Evolutionary conservation across 1,140 invertebrate genomes (phyloP), one percentile per base, ranked within the genome.

Genomic region (Drosophila guanche): DNA sequence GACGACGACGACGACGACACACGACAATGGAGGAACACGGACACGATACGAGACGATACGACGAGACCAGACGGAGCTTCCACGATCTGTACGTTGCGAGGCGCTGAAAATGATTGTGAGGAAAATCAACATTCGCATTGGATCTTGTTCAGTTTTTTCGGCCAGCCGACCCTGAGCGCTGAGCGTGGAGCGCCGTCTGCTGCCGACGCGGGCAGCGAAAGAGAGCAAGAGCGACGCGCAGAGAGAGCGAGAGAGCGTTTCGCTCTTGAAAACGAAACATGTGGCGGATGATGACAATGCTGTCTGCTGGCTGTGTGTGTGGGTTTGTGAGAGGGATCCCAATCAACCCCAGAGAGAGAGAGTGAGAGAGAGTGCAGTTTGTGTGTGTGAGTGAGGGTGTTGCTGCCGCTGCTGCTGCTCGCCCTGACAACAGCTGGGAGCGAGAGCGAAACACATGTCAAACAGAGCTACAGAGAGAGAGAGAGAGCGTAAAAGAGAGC

Each of bases 91-190:
- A 68, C 88, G 69, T 56, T 69, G 76, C 81, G 80, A 90, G 73
- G 78, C 79, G 72, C 81, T 71, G 70, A 76, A 77, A 77, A 79
- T 89, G 72, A 90, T 89, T 90, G 89, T 89, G 90, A 90, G 84
- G 89, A 90, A 90, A 90, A 90, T 89, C 89, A 81, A 76, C 70
- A 81, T 76, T 85, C 53, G 79, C 83, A 50, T 75, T 79, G 89
- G 89, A 90, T 90, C 89, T 90, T 90, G 89, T 90, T 90, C 71
- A 88, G 68, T 88, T 84, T 86, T 78, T 65, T 62, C 76, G 76
- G 62, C 70, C 81, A 78, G 74, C 54, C 79, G 74, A 80, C 69
- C 68, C 72, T 71, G 81, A 67, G 69, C 66, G 80, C 63, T 12
- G 75, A 50, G 29, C 43, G 55, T 42, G 8, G 33, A 37, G 33